A percentile compares a stretch with the other conserved stretches of the same genome.
These are phyloP conservation scores for Ceraclea dissimilis DNA, from an alignment of 2,888 invertebrate species.

Conservation along the genomic window DNA sequence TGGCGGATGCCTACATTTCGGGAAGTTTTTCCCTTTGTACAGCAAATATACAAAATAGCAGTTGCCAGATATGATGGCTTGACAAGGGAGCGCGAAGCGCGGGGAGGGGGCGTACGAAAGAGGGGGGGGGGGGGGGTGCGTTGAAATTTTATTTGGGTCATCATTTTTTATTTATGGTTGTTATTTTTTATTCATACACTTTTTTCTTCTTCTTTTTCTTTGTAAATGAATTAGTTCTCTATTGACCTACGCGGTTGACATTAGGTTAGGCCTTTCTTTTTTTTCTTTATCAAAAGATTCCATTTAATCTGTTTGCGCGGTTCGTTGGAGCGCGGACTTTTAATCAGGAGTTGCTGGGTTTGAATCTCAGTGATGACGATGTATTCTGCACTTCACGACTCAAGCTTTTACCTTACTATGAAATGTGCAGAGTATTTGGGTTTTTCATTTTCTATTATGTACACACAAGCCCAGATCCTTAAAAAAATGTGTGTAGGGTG, in stretches of 20 bases:
- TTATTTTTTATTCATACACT: neutral
- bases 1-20: conserved; percentile 3
- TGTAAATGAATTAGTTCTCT: neutral
- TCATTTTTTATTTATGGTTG: conserved; percentile 3
- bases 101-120: neutral
- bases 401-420: too few relatives aligned
- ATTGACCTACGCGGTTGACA: neutral
- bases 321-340: too few relatives aligned
- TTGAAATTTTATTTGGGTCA: neutral
- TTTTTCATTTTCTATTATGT: too few relatives aligned
- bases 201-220: neutral
- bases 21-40: conserved; percentile 25
- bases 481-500: too few relatives aligned
- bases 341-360: too few relatives aligned
- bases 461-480: too few relatives aligned
- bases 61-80: conserved; percentile 22
- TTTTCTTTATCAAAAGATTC: too few relatives aligned
- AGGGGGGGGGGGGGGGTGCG: neutral
- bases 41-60: conserved; percentile 26
- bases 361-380: too few relatives aligned
- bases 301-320: too few relatives aligned
- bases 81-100: neutral
- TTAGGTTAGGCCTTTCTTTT: too few relatives aligned
- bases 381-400: too few relatives aligned
- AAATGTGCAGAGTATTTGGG: too few relatives aligned